Conservation (phyloP, 1,140 invertebrate genomes). For the Sminthurinus signatus region DNA sequence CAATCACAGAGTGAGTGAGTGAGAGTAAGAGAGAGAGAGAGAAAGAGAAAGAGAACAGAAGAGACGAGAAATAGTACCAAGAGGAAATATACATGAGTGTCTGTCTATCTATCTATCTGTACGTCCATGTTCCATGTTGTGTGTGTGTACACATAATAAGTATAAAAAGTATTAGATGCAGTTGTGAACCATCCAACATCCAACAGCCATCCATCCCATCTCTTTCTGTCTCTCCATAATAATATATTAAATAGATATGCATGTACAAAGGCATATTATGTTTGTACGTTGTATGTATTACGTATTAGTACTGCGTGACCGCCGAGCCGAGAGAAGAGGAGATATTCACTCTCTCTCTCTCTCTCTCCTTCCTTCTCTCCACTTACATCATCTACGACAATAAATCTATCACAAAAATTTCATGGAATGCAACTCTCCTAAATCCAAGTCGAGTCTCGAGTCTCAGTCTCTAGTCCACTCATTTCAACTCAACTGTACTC, state of each 20-base stretch:
- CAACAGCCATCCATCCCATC: slow-evolving; percentile 7
- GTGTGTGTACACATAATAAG: no score
- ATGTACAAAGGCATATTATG: no score
- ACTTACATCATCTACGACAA: slow-evolving; percentile 17
- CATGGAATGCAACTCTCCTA: slow-evolving; percentile 16
- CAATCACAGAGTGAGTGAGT: slow-evolving; percentile 12
- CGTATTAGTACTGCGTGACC: slow-evolving; percentile 19
- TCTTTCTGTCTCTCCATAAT: no score
- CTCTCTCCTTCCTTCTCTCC: slow-evolving; percentile 18
- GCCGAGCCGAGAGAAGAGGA: slow-evolving; percentile 17
- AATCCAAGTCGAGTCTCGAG: slow-evolving; percentile 7
- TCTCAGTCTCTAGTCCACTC: neutral
- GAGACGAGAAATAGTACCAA: no score
- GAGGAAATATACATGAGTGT: no score
- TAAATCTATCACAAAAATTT: slow-evolving; percentile 11
- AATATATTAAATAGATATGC: no score
- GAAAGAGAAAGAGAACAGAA: neutral
- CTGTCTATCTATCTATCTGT: neutral
- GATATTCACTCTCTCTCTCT: no score
- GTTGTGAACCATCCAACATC: no score
- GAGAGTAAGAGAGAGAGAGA: slow-evolving; percentile 1
- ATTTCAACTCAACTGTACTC: no score
- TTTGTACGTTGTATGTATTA: no score
- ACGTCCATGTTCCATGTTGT: neutral
- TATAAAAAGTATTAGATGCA: neutral